Percentiles rank a stretch among this genome's conserved stretches.
These are phyloP conservation scores for Thumatha senex DNA, from an alignment of 2,888 invertebrate genomes.

Conservation along the genomic window DNA sequence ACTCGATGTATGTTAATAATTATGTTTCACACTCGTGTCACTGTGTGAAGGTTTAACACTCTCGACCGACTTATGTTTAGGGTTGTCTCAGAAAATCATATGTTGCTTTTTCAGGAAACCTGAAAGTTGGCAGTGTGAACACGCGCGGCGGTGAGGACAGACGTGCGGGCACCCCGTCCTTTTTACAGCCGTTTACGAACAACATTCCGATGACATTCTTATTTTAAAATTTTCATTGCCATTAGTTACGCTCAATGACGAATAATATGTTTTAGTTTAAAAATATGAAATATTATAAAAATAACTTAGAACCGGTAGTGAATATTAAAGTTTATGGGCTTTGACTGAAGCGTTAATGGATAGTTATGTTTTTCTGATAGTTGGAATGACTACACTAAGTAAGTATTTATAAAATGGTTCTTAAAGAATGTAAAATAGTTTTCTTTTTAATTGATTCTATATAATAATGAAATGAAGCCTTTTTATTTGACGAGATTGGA, in stretches of 20 bases:
- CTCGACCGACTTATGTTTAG: conserved; percentile 76
- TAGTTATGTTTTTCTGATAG: conserved; percentile 57
- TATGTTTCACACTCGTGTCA: conserved; percentile 76
- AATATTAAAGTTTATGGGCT: conserved; percentile 36
- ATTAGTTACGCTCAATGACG: conserved; percentile 51
- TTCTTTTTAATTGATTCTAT: too few relatives aligned
- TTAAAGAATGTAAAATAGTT: too few relatives aligned
- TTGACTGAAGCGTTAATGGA: conserved; percentile 53
- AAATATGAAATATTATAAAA: conserved; percentile 39
- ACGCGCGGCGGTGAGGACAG: conserved; percentile 51
- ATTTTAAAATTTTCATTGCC: conserved; percentile 39
- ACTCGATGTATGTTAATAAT: conserved; percentile 75
- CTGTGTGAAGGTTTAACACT: conserved; percentile 82
- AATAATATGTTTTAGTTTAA: conserved; percentile 46
- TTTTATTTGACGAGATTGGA: not conserved
- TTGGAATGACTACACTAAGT: conserved; percentile 76
- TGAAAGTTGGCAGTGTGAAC: conserved; percentile 38
- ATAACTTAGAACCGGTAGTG: conserved; percentile 27
- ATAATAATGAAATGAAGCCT: conserved; percentile 8
- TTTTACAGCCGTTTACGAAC: conserved; percentile 18
- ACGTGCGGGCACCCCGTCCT: conserved; percentile 42
- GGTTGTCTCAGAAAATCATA: conserved; percentile 76
- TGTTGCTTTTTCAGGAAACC: conserved; percentile 69
- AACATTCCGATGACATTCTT: conserved; percentile 33
- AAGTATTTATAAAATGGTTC: conserved; percentile 42